Evolutionary conservation across 2,113 vertebrate species (phyloP).

Genomic region (Chroicocephalus ridibundus): DNA sequence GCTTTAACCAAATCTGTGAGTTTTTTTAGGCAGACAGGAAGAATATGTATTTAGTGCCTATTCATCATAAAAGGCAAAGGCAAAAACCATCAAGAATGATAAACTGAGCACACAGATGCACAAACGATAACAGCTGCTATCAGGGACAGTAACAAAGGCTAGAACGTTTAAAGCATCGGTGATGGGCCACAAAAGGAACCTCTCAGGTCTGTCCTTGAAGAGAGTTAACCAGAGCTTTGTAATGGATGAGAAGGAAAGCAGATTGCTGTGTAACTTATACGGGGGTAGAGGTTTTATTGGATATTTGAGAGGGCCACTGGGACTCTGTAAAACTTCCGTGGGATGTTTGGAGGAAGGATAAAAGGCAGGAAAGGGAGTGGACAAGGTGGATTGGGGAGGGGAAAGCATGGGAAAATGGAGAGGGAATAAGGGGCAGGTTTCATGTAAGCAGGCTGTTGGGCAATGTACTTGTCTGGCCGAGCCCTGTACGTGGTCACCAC

Average conservation of each 20-base stretch:
- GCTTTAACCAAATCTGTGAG: not conserved
- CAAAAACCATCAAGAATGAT: not conserved
- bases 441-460: not conserved
- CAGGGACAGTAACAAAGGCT: not conserved
- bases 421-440: not conserved
- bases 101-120: not conserved
- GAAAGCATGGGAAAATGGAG: not conserved
- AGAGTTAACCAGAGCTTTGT: not conserved
- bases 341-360: not conserved
- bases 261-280: not conserved
- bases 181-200: not conserved
- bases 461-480: not conserved
- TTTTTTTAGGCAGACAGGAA: not conserved
- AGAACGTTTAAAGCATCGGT: not conserved
- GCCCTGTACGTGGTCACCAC: not conserved
- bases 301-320: not conserved
- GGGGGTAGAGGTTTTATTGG: not conserved
- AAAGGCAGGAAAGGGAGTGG: not conserved
- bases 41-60: not conserved
- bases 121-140: not conserved
- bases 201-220: not conserved
- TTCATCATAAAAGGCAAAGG: not conserved
- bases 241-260: not conserved
- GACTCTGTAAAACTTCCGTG: not conserved
- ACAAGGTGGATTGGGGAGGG: not conserved